phyloP scores from a whole-genome alignment of 1,140 invertebrate genomes.

The Wasmannia auropunctata region DNA sequence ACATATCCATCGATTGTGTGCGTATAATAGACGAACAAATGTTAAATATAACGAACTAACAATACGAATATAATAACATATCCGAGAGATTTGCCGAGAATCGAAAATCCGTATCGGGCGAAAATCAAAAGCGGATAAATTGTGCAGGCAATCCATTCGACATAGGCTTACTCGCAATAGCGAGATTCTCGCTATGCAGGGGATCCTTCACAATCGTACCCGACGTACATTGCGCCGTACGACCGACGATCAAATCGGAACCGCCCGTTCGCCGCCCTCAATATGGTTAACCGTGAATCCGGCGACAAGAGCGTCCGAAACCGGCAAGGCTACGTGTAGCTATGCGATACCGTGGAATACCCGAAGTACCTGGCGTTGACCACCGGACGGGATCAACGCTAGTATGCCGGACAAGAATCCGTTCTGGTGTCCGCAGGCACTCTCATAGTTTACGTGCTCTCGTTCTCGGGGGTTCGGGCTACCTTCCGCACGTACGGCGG shows the following conservation, averaged over 20 bases:
- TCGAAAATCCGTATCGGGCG: background rate
- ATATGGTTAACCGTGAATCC: conserved; percentile 70
- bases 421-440: conserved; percentile 68
- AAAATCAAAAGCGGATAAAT: background rate
- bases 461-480: conserved; percentile 47
- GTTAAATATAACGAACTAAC: background rate
- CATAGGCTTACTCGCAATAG: background rate
- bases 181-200: no score
- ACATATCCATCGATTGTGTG: background rate
- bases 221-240: background rate
- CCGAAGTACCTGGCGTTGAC: conserved; percentile 64
- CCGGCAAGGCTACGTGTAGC: conserved; percentile 63
- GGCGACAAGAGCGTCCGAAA: conserved; percentile 65
- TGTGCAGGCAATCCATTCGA: background rate
- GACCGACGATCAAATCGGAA: conserved; percentile 25
- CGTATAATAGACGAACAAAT: background rate
- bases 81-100: background rate
- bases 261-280: conserved; percentile 45
- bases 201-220: conserved; percentile 3
- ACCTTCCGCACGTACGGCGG: conserved; percentile 10
- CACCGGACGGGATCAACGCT: conserved; percentile 27
- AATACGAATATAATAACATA: background rate
- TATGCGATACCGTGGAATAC: conserved; percentile 71
- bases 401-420: conserved; percentile 69
- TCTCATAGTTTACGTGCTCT: conserved; percentile 72